Conservation (phyloP, 2,113 vertebrate genomes). For the Gymnogyps californianus region DNA sequence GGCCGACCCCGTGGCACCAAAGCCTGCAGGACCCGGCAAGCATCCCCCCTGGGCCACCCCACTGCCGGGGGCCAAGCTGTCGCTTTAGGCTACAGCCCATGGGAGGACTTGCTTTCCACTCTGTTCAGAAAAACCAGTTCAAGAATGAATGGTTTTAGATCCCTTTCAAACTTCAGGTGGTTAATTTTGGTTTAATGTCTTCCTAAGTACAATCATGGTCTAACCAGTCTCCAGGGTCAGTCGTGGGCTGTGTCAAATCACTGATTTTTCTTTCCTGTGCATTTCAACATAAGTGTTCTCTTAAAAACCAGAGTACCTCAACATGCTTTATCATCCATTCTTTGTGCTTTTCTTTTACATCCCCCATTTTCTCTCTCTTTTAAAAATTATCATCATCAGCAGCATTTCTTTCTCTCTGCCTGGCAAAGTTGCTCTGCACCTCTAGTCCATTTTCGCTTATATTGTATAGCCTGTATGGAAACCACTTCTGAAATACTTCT, state of each 20-base stretch:
- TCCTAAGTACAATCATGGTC: neutral
- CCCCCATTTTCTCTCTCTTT: neutral
- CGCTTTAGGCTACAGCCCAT: fast-evolving
- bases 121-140: neutral
- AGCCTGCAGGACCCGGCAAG: too few species aligned
- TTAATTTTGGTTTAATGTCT: neutral
- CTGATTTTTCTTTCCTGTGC: neutral
- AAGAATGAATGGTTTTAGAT: fast-evolving
- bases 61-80: neutral
- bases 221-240: neutral
- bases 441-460: neutral
- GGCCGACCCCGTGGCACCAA: too few species aligned
- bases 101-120: neutral
- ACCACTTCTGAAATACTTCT: neutral
- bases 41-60: too few species aligned
- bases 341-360: neutral
- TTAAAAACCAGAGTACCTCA: neutral
- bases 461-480: neutral
- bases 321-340: neutral
- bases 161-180: neutral
- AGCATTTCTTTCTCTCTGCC: neutral
- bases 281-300: neutral
- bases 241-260: neutral
- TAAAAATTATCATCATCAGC: neutral
- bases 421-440: neutral